phyloP scores from a whole-genome alignment of 2,113 vertebrate genomes.

The Eurypyga helias region DNA sequence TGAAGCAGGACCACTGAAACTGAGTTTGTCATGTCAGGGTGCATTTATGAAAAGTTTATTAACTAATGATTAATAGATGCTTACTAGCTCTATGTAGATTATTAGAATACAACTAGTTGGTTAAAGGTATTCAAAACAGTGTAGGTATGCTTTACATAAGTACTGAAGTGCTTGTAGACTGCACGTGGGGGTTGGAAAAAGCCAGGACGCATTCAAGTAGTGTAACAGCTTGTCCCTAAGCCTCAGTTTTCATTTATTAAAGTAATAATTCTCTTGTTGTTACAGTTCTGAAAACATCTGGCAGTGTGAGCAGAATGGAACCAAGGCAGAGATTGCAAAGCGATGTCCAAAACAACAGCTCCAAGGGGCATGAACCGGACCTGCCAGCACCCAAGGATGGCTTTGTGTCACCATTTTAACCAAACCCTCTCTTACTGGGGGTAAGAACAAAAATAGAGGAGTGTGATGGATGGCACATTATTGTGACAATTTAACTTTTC shows the following conservation, averaged over 20 bases:
- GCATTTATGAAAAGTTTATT: not conserved
- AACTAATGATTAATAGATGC: not conserved
- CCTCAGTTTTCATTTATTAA: not conserved
- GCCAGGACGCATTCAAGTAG: not conserved
- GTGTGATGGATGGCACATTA: not conserved
- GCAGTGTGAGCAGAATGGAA: not conserved
- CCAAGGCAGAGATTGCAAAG: not conserved
- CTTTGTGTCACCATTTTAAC: not conserved
- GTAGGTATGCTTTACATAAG: not conserved
- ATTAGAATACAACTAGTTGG: not conserved
- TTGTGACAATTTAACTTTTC: not conserved
- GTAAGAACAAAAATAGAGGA: too few relatives aligned
- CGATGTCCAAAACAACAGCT: not conserved
- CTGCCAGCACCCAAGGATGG: not conserved
- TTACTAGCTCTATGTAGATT: not conserved
- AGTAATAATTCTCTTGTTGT: not conserved
- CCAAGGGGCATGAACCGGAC: not conserved
- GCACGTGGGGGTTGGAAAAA: not conserved
- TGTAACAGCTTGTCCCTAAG: not conserved
- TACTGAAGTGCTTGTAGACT: not conserved
- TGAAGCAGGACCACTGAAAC: not conserved
- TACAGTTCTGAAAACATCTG: not conserved
- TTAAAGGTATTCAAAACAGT: not conserved
- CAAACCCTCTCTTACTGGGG: not conserved
- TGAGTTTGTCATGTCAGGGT: not conserved